Evolutionary conservation across 2,888 invertebrate genomes (phyloP).

Genomic region (Melangyna quadrimaculata): DNA sequence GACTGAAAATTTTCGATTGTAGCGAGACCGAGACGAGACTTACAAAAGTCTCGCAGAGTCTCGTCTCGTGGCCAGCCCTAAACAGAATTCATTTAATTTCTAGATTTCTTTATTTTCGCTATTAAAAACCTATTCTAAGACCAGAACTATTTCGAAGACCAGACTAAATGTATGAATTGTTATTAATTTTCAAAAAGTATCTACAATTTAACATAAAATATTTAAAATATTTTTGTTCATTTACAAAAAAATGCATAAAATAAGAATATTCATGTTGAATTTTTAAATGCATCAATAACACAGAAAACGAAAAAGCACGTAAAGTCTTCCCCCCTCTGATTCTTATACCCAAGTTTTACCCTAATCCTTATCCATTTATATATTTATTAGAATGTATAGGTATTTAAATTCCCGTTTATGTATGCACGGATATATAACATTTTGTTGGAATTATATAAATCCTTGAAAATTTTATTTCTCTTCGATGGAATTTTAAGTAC

Average conservation of each 20-base stretch:
- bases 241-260: not conserved
- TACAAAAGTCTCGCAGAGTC: too few species aligned
- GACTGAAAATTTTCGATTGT: too few species aligned
- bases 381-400: not conserved
- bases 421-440: not conserved
- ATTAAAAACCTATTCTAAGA: too few species aligned
- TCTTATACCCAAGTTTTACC: not conserved
- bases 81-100: too few species aligned
- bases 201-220: not conserved
- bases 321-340: not conserved
- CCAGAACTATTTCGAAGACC: too few species aligned
- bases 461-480: constrained; percentile 18
- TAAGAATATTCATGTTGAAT: not conserved
- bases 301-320: not conserved
- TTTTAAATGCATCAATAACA: not conserved
- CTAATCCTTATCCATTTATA: not conserved
- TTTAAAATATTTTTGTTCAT: not conserved
- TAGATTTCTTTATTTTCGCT: too few species aligned
- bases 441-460: constrained; percentile 6
- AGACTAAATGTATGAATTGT: too few species aligned
- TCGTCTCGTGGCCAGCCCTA: too few species aligned
- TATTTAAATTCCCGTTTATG: not conserved
- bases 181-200: too few species aligned
- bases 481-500: constrained; percentile 20
- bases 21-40: too few species aligned